Evolutionary conservation across 2,797 vertebrate genomes (phyloP).

Genomic region (Choloepus didactylus): DNA sequence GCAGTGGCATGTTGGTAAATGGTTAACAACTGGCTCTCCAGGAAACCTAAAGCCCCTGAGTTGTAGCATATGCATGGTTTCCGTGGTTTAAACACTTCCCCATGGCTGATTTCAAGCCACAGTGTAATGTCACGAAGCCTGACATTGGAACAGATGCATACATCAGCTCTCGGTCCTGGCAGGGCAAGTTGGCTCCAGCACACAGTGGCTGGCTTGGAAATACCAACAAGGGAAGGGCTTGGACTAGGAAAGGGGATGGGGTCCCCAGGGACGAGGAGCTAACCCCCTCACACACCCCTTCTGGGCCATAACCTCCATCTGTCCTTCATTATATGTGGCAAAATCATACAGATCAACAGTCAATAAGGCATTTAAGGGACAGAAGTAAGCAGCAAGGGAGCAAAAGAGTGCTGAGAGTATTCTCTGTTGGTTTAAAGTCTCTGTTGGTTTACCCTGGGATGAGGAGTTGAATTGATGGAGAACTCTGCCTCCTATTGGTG

Average conservation of each 20-base stretch:
- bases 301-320: background rate
- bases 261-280: background rate
- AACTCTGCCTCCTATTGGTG: background rate
- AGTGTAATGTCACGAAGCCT: background rate
- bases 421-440: background rate
- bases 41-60: background rate
- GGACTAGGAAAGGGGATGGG: background rate
- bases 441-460: too few species aligned
- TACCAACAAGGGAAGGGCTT: background rate
- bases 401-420: background rate
- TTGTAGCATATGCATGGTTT: background rate
- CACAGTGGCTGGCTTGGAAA: background rate
- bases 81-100: background rate
- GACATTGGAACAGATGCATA: background rate
- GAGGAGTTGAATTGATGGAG: background rate
- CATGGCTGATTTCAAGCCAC: background rate
- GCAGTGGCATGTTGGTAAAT: background rate
- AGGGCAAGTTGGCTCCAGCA: background rate
- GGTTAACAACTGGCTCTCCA: background rate
- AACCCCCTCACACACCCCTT: rapidly evolving
- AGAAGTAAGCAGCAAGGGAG: background rate
- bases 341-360: background rate
- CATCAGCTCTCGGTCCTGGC: background rate
- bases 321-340: background rate
- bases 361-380: background rate